Base-by-base conservation (phyloP, 92 coral and sea anemone species). In the Epizoanthus stellaris region DNA sequence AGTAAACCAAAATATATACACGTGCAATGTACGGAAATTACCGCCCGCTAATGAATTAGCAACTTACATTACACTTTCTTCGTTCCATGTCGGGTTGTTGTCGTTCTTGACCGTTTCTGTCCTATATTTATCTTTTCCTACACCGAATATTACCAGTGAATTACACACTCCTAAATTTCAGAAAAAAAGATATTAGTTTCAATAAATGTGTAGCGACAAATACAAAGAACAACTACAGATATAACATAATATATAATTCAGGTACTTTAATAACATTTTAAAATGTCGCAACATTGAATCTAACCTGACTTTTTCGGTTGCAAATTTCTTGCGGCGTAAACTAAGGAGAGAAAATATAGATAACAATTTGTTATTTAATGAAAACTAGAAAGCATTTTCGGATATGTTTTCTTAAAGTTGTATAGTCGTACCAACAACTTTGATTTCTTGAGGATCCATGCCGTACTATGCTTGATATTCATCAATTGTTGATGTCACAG, bases 41-140 rank as follows among this genome's bases (percentile, higher is more conserved):
- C 36, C 2, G 38, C 20, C 61, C 36, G 43, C 36, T 39, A 34
- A n/a, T 12, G 4, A 68, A 74, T 43, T 54, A 43, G 23, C 7
- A 54, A 85, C 99, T 93, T 80, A 97, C 99, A 97, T 95, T 9
- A 90, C 82, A 25, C 94, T 89, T 87, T 97, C 99, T 81, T 97
- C 99, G 81, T 97, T 97, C 99, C 99, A 97, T 54, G 98, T 97
- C 5, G 99, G 99, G 66, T 93, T 92, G 80, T 93, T 95, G 12
- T 86, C 94, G 34, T 86, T 76, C 58, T 75, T 93, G 4, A 93
- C 93, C 8, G 60, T 72, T 39, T 97, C 99, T 15, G 99, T 97
- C 8, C 97, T 92, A 38, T 90, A 97, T 74, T 97, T 97, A 52
- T 97, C 94, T 85, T 97, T 97, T 47, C 97, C 99, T 12, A 95